Base-by-base conservation (phyloP, 2,113 vertebrate species). In the Dryoscopus gambensis region DNA sequence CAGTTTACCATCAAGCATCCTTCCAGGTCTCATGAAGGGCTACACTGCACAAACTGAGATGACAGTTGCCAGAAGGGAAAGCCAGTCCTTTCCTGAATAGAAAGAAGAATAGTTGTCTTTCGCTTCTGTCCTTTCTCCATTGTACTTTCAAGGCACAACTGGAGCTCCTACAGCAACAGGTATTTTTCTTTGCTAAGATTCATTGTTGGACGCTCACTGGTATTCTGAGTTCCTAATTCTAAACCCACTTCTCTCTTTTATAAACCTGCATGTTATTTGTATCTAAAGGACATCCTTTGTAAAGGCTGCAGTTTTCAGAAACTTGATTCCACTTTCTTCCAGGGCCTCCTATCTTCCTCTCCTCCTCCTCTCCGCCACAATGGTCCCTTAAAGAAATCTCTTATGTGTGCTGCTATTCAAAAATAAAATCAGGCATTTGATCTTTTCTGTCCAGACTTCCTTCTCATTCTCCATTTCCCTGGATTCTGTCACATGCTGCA, bases 121-220 rank as follows among this genome's bases (percentile, higher is more conserved):
- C 1, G 18, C 93, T 94, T 88, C 92, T 96, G 64, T 95, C 95
- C 80, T 95, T 95, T 95, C 88, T 76, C 90, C 90, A 86, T 94
- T 92, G 93, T 96, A 79, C 80, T 95, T 96, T 56, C 64, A 93
- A 96, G 92, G 96, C 95, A 92, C 92, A 95, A 96, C 96, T 93
- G 90, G 95, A 96, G 83, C 84, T 97, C 88, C 96, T 94, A 93
- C 64, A 92, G 93, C 95, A 94, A 95, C 90, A 95, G 90, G 86
- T 92, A 96, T 97, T 96, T 95, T 94, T 88, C 88, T 94, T 96
- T 89, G 92, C 93, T 88, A 89, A 92, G 85, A 77, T 90, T 93
- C 90, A 94, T 90, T 96, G 93, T 94, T 88, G 93, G 88, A 86
- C 0, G 13, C 92, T 94, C 90, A 86, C 96, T 84, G 52, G 76